Evolutionary conservation across 1,140 invertebrate genomes (phyloP).

Genomic region (Euura lappo): DNA sequence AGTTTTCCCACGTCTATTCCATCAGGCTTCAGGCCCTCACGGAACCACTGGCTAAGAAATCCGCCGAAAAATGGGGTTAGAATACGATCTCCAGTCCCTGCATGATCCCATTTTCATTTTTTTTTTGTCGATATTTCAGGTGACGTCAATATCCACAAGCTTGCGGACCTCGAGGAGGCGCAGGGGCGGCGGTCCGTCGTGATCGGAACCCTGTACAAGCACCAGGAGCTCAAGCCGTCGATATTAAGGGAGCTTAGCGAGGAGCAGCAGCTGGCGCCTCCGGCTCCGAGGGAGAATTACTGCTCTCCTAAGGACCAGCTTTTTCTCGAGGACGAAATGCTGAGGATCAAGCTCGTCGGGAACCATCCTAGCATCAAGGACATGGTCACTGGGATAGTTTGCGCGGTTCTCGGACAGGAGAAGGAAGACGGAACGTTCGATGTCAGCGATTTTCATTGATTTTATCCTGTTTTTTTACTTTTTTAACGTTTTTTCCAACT

Average conservation of each 20-base stretch:
- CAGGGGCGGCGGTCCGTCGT: conserved; percentile 71
- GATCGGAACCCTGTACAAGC: conserved; percentile 91
- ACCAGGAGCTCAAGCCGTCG: conserved; percentile 90
- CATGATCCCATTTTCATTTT: background rate
- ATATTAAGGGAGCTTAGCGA: conserved; percentile 91
- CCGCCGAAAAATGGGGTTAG: conserved; percentile 70
- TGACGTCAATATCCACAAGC: conserved; percentile 36
- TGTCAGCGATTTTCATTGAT: conserved; percentile 33
- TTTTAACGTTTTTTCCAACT: background rate
- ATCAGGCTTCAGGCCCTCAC: conserved; percentile 75
- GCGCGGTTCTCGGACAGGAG: conserved; percentile 74
- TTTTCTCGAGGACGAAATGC: conserved; percentile 91
- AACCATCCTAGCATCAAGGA: conserved; percentile 65
- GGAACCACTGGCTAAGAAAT: conserved; percentile 62
- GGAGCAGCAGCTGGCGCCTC: conserved; percentile 81
- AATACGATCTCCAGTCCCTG: background rate
- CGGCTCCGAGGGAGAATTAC: conserved; percentile 73
- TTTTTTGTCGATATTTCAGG: conserved; percentile 27
- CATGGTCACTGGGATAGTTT: conserved; percentile 78
- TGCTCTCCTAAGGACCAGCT: conserved; percentile 75
- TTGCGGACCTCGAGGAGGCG: conserved; percentile 42
- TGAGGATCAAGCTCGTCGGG: conserved; percentile 81
- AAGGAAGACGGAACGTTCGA: conserved; percentile 47
- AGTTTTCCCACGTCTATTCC: conserved; percentile 86
- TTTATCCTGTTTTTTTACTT: background rate